A percentile compares a stretch with the other conserved stretches of the same genome.
These are phyloP conservation scores for Trachymyrmex septentrionalis DNA, from an alignment of 1,140 invertebrate species.

Conservation along the genomic window DNA sequence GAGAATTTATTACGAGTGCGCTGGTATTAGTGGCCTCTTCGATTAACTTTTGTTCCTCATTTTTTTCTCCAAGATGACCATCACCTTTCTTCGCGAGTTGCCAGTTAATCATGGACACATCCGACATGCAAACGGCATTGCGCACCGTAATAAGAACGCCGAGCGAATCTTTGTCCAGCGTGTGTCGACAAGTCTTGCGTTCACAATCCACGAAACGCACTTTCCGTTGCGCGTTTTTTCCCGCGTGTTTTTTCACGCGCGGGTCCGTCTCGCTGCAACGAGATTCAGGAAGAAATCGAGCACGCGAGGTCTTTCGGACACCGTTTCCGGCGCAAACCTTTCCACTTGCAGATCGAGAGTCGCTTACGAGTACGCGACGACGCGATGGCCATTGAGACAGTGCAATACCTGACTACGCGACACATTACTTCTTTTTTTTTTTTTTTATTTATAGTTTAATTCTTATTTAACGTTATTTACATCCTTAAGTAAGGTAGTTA, in stretches of 20 bases:
- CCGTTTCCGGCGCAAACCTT: neutral
- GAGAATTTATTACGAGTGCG: slow-evolving; percentile 66
- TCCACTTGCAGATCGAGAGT: neutral
- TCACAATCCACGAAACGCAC: neutral
- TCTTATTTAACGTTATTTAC: slow-evolving; percentile 44
- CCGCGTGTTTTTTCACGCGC: neutral
- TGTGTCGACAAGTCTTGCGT: neutral
- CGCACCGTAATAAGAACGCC: neutral
- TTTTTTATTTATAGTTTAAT: slow-evolving; percentile 44
- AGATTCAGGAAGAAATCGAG: neutral
- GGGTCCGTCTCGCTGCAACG: neutral
- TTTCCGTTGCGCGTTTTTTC: neutral
- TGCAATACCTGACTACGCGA: slow-evolving; percentile 65
- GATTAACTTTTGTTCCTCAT: slow-evolving; percentile 3
- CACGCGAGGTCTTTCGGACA: neutral
- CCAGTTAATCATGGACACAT: slow-evolving; percentile 17
- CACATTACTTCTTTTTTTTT: slow-evolving; percentile 24
- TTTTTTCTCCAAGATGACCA: neutral
- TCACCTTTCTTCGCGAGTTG: slow-evolving; percentile 6
- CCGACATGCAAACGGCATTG: neutral
- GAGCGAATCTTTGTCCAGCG: neutral
- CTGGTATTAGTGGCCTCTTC: slow-evolving; percentile 54
- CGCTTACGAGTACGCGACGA: slow-evolving; percentile 13
- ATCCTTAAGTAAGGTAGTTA: slow-evolving; percentile 42
- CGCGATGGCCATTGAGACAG: slow-evolving; percentile 50